A percentile compares a stretch with the other conserved stretches of the same genome.
Conservation (phyloP, 2,888 invertebrate genomes). For the Sclerodermus sp. region DNA sequence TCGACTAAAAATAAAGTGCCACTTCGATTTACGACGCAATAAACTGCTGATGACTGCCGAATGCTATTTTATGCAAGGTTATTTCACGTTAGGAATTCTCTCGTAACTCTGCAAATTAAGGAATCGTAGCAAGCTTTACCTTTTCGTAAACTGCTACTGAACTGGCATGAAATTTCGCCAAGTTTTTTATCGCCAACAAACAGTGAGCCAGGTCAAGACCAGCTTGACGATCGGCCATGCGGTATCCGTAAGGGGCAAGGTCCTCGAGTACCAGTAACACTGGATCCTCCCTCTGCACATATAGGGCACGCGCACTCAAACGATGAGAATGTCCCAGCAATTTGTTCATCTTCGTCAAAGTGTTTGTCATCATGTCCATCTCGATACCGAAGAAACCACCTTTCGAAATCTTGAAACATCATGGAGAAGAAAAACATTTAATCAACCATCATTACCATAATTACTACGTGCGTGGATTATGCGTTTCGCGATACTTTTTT, state of each 20-base stretch:
- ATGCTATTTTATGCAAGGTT: too few relatives aligned
- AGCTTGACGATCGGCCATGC: constrained; percentile 60
- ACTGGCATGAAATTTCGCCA: constrained; percentile 63
- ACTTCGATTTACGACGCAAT: too few relatives aligned
- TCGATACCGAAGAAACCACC: constrained; percentile 40
- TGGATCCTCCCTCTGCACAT: constrained; percentile 46
- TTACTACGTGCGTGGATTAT: too few relatives aligned
- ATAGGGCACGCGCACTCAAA: constrained; percentile 44
- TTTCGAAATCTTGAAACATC: constrained; percentile 31
- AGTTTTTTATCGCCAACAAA: constrained; percentile 58
- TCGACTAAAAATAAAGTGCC: too few relatives aligned
- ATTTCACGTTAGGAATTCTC: too few relatives aligned
- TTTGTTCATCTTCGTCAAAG: constrained; percentile 43
- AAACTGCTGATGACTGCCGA: too few relatives aligned
- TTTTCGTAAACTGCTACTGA: constrained; percentile 61
- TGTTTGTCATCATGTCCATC: constrained; percentile 45
- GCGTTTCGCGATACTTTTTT: too few relatives aligned
- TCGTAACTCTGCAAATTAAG: too few relatives aligned
- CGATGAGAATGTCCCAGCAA: constrained; percentile 25
- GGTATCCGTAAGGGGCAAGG: constrained; percentile 61
- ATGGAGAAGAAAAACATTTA: too few relatives aligned
- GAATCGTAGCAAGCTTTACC: constrained; percentile 43
- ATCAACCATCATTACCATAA: too few relatives aligned
- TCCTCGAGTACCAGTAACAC: constrained; percentile 61
- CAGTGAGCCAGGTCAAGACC: constrained; percentile 64